Conservation (phyloP, 2,113 vertebrate genomes). For the Ovibos moschatus region DNA sequence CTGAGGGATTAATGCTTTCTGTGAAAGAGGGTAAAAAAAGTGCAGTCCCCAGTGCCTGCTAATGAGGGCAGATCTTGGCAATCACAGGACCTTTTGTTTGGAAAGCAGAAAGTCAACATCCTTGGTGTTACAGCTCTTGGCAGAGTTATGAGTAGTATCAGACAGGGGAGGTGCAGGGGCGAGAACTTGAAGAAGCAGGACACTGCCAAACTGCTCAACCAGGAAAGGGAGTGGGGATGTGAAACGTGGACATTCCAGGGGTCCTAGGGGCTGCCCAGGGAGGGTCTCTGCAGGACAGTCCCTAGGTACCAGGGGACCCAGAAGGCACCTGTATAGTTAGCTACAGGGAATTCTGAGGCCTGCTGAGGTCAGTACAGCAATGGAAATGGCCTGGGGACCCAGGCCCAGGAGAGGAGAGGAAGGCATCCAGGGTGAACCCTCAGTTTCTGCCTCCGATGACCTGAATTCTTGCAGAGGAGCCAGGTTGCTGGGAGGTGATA, state of each 20-base stretch:
- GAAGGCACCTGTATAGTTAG: neutral
- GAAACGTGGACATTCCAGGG: fast-evolving
- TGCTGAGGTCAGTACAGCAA: too few relatives aligned
- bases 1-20: neutral
- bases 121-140: neutral
- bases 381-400: neutral
- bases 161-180: fast-evolving
- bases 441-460: neutral
- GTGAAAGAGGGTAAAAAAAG: neutral
- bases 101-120: constrained; percentile 6
- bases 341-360: neutral
- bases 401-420: neutral
- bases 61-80: neutral
- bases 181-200: neutral
- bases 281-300: fast-evolving
- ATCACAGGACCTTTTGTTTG: neutral
- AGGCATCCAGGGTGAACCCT: neutral
- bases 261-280: neutral
- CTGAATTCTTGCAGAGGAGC: neutral
- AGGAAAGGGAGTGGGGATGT: too few relatives aligned
- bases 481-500: neutral
- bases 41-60: neutral
- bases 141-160: neutral
- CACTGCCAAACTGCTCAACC: fast-evolving
- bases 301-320: too few relatives aligned